These are phyloP conservation scores for Himalopsyche anomala DNA, from an alignment of 2,888 invertebrate genomes.

Conservation along the genomic window DNA sequence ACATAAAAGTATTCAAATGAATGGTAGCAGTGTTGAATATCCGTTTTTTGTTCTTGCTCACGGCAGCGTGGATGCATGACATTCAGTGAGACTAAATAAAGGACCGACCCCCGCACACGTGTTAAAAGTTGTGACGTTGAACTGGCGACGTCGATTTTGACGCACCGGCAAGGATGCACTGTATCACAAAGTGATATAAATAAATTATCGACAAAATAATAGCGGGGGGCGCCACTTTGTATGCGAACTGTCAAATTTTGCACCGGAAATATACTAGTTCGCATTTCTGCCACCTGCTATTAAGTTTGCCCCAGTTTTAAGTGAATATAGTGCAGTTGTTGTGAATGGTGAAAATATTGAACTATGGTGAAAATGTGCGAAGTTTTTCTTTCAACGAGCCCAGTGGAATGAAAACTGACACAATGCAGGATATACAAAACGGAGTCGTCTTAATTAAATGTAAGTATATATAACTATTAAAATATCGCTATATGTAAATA, in stretches of 20 bases:
- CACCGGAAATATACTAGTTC: too few species aligned
- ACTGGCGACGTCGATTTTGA: not conserved
- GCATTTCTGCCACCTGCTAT: too few species aligned
- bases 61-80: constrained; percentile 61
- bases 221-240: not conserved
- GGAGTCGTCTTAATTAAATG: constrained; percentile 86
- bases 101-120: constrained; percentile 46
- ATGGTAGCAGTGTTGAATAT: constrained; percentile 55
- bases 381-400: constrained; percentile 34
- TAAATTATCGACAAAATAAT: not conserved
- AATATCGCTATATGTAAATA: too few species aligned
- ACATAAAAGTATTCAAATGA: constrained; percentile 15
- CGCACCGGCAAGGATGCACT: not conserved
- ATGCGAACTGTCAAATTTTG: constrained; percentile 25
- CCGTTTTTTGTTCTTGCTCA: constrained; percentile 63
- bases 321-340: constrained; percentile 5
- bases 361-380: constrained; percentile 41
- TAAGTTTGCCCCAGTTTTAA: not conserved
- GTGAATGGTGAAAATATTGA: constrained; percentile 20
- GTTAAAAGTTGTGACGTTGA: constrained; percentile 48
- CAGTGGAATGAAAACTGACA: constrained; percentile 75
- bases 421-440: constrained; percentile 83
- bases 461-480: constrained; percentile 72
- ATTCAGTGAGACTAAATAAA: constrained; percentile 28
- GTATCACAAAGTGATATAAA: not conserved